Evolutionary conservation across 2,888 invertebrate species (phyloP).

Genomic region (Nowickia ferox): DNA sequence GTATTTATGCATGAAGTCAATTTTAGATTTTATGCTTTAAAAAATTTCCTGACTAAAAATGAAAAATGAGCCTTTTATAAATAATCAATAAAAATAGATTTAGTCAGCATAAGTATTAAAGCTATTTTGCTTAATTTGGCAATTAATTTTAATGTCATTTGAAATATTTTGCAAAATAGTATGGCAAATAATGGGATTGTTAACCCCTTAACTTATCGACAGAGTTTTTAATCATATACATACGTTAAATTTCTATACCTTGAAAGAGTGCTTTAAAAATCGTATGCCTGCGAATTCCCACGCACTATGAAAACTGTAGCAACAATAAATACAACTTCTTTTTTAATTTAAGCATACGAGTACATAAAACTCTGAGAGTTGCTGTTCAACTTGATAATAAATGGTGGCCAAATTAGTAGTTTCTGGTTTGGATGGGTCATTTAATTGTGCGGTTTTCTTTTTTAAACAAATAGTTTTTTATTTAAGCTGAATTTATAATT

Average conservation of each 20-base stretch:
- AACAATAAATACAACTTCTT: neutral
- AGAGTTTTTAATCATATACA: too few relatives aligned
- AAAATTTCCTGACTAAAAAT: slow-evolving; percentile 3
- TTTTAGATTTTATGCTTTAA: neutral
- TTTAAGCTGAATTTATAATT: neutral
- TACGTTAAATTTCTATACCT: too few relatives aligned
- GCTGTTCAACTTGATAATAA: neutral
- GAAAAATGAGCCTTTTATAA: neutral
- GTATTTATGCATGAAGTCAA: neutral
- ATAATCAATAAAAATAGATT: neutral
- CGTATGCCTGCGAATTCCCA: neutral
- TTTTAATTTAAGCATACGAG: too few relatives aligned
- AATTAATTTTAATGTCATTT: neutral
- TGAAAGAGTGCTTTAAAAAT: neutral
- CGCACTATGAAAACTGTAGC: too few relatives aligned
- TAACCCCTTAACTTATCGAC: too few relatives aligned
- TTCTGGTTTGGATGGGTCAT: slow-evolving; percentile 8
- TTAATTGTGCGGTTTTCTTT: neutral
- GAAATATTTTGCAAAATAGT: slow-evolving; percentile 1
- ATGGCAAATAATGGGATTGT: too few relatives aligned
- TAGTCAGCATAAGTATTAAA: neutral
- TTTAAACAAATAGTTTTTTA: neutral
- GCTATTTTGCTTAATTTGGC: neutral
- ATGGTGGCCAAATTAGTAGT: neutral
- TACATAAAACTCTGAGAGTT: too few relatives aligned